Evolutionary conservation across 2,113 vertebrate genomes (phyloP), one percentile per base, ranked within the genome.

Genomic region (Rhinichthys klamathensis): DNA sequence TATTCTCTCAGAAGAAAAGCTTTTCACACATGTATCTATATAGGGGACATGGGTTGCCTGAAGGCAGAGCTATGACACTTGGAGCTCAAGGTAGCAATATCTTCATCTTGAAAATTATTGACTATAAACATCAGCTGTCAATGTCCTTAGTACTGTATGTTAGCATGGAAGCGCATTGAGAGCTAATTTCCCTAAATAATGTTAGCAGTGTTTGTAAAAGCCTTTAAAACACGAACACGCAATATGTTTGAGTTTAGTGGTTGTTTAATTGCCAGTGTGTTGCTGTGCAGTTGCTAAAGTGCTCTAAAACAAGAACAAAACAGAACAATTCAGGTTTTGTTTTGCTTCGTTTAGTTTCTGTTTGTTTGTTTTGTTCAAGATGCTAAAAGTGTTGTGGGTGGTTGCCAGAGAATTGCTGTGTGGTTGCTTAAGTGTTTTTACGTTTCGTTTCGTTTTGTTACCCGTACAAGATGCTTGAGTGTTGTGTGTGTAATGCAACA

Each of bases 11-110:
- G 38, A 44, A 9, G n/a, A 80, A 61, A 80, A 18, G n/a, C 58
- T 25, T 41, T 80, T 63, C 35, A 80, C 21, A 80, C 35, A 80
- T 80, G 78, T 76, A 30, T 76, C 27, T 11, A 76, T 21, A 76
- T 32, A 11, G 23, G 2, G 21, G 0, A 35, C 21, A 61, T 8
- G 23, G 56, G 3, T 63, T 61, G 77, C 56, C 77, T 44, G 21
- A 41, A 25, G 13, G 23, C 56, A 63, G 41, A 15, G 21, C 77
- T 61, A 7, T 63, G 32, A 18, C 4, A 44, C 54, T 38, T 21
- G 2, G 6, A 25, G 30, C 21, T 61, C 2, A 79, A 16, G 32
- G 5, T 41, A 25, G 16, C 16, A 76, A 11, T 61, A 41, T 3
- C 76, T 16, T 79, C 30, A 79, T 6, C 18, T 78, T 16, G 56